Evolutionary conservation across 2,113 vertebrate genomes (phyloP), one percentile per base, ranked within the genome.

Genomic region (Ammodytes marinus): DNA sequence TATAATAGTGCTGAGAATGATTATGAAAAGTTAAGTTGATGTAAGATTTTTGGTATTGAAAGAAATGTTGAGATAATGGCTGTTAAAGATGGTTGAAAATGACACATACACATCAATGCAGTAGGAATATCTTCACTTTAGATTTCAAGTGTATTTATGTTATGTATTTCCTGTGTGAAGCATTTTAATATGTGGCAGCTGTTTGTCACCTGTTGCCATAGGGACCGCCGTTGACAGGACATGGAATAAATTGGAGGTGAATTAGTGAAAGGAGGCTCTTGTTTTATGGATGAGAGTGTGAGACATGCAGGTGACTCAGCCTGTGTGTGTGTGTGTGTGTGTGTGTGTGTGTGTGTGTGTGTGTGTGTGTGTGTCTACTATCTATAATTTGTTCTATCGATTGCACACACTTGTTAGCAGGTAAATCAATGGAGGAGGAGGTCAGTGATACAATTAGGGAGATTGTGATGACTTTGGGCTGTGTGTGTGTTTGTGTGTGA

Each of bases 391-490:
- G 11, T 68, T 72, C 71, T 58, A 91, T 88, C 79, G 87, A 91
- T 93, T 83, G 59, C 73, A 77, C 69, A 84, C 64, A 53, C 68
- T 75, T 72, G 83, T 80, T 66, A 71, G 70, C 60, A 54, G 46
- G 70, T 8, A 58, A 77, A 88, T 92, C 91, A 50, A 89, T 88
- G 80, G 27, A 53, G 63, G 45, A 75, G 76, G 82, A 85, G 84
- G 77, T 60, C 74, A 72, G 13, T 10, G 45, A 49, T 75, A 71
- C 85, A 87, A 81, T 90, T 80, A 87, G 79, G 3, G n/a, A 13
- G n/a, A 35, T 73, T 52, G 43, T 81, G 86, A 86, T 88, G 86
- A 90, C 86, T 88, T 84, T 27, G 83, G 86, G 65, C 9, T 73
- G 45, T 82, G 73, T 70, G 45, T 52, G 40, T 12, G 43, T 55